Evolutionary conservation across 1,140 invertebrate species (phyloP), one percentile per base, ranked within the genome.

Genomic region (Zaprionus tsacasi): DNA sequence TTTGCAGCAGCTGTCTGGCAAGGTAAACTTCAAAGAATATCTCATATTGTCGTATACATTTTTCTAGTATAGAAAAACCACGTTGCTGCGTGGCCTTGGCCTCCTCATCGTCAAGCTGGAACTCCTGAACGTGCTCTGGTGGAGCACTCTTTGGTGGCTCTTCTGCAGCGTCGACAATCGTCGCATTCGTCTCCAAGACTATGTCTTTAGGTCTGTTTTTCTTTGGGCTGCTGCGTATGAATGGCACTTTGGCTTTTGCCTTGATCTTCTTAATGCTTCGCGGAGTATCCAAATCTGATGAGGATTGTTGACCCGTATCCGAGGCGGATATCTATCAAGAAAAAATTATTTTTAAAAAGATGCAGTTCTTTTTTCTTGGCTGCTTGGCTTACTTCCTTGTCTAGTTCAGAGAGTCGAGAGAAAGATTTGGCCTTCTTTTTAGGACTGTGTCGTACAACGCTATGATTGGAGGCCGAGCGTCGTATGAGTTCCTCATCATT

Each of bases 41-140:
- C 87, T 96, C 95, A 76, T 96, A 96, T 67, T 95, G 94, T 60
- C 95, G 93, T 12, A 96, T 93, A 88, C 96, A 96, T 74, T 95
- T 94, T 69, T 94, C 94, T 3, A 95, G 59, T 79, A 95, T 94
- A 0, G 94, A 93, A 48, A 94, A 91, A 15, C 83, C 83, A 1
- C 83, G 83, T 55, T 88, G 77, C 38, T 80, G 77, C 0, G 74
- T 56, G 0, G 83, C 91, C 13, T 89, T 81, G 7, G 74, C 61
- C 5, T 72, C 67, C n/a, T 86, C 83, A 43, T 91, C 83, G 27
- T 92, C 80, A 27, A 91, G 67, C 48, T 85, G 67, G 21, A 82
- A 73, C 17, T 79, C 57, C 1, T 71, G 52, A 33, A 78, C 58
- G 15, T 91, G 71, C 12, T 91, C 78, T 0, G 79, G 75, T 1